Evolutionary conservation across 1,140 invertebrate species (phyloP).

Genomic region (Drosophila kikkawai): DNA sequence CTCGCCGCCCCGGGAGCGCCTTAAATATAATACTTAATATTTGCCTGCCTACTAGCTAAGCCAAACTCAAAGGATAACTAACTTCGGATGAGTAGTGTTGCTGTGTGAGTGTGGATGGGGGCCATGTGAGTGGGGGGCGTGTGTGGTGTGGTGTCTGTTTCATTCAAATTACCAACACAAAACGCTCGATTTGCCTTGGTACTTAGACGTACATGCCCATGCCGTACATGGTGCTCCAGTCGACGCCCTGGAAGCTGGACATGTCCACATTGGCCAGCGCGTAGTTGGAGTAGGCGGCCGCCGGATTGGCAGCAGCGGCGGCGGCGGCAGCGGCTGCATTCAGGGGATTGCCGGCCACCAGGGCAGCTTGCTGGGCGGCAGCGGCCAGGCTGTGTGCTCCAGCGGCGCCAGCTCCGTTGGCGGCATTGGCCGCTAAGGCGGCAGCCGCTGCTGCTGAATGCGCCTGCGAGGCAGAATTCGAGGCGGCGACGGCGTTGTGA

Average conservation of each 20-base stretch:
- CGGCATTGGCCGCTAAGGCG: conserved; percentile 85
- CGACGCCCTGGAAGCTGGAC: conserved; percentile 95
- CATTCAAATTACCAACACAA: conserved; percentile 56
- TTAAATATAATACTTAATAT: conserved; percentile 80
- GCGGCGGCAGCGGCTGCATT: conserved; percentile 82
- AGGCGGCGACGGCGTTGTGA: conserved; percentile 69
- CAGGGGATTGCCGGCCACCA: conserved; percentile 82
- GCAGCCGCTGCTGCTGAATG: conserved; percentile 83
- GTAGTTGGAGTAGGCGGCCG: conserved; percentile 91
- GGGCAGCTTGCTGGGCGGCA: conserved; percentile 85
- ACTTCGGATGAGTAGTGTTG: conserved; percentile 52
- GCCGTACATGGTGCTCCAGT: conserved; percentile 95
- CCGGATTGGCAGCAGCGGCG: conserved; percentile 87
- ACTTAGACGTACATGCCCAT: conserved; percentile 95
- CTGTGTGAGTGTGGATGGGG: conserved; percentile 27
- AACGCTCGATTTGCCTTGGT: conserved; percentile 6
- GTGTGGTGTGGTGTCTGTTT: conserved; percentile 51
- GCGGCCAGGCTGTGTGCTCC: conserved; percentile 83
- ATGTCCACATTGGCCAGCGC: conserved; percentile 95
- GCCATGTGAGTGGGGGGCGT: conserved; percentile 4
- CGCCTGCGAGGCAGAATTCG: conserved; percentile 83
- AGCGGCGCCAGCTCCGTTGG: conserved; percentile 82
- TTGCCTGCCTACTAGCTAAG: conserved; percentile 65
- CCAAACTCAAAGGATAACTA: conserved; percentile 59
- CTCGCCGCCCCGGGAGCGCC: conserved; percentile 49